Conservation (phyloP, 1,140 invertebrate species). For the Dolichoris vasculosae region DNA sequence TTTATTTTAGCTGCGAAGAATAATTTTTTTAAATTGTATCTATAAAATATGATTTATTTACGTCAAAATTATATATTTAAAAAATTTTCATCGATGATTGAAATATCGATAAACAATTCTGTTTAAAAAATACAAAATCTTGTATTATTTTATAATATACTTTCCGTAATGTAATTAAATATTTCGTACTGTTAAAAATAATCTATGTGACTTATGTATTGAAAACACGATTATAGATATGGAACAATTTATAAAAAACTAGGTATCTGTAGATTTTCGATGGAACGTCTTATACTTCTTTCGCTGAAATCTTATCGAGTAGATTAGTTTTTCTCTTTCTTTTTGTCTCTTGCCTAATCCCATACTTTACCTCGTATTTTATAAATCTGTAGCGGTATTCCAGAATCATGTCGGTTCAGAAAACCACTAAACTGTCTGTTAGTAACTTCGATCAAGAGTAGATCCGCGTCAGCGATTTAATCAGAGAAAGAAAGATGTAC, state of each 20-base stretch:
- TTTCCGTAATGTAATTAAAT: too few species aligned
- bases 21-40: too few species aligned
- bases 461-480: constrained; percentile 27
- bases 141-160: too few species aligned
- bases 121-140: too few species aligned
- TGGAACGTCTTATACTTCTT: not conserved
- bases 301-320: not conserved
- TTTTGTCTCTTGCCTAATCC: not conserved
- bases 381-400: not conserved
- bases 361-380: not conserved
- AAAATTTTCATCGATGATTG: too few species aligned
- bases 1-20: too few species aligned
- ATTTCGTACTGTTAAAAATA: too few species aligned
- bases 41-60: too few species aligned
- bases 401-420: not conserved
- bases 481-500: not conserved
- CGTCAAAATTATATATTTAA: too few species aligned
- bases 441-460: not conserved
- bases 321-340: not conserved
- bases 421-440: not conserved
- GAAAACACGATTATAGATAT: too few species aligned
- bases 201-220: too few species aligned
- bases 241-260: not conserved
- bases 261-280: not conserved
- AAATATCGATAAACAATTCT: too few species aligned